Conservation (phyloP, 1,140 invertebrate species). For the Drosophila triauraria region DNA sequence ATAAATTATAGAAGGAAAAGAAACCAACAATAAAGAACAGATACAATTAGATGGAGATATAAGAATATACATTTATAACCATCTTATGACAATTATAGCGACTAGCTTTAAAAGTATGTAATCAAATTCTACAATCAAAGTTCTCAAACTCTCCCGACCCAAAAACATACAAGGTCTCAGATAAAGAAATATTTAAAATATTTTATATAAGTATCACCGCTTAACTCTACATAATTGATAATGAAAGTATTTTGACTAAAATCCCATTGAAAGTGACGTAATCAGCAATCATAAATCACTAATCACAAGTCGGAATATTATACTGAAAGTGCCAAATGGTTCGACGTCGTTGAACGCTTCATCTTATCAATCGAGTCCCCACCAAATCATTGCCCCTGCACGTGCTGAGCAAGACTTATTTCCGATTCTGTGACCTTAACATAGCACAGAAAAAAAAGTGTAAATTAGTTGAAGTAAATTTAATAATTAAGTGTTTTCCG, state of each 20-base stretch:
- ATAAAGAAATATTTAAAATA: too few relatives aligned
- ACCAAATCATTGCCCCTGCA: conserved; percentile 26
- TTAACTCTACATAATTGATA: too few relatives aligned
- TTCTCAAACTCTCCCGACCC: too few relatives aligned
- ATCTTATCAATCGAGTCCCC: conserved; percentile 26
- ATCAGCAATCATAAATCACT: conserved; percentile 14
- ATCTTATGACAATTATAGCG: too few relatives aligned
- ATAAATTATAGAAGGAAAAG: neutral
- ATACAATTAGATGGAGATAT: too few relatives aligned
- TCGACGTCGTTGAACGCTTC: conserved; percentile 20
- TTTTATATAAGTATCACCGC: neutral
- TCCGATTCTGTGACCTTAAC: conserved; percentile 25
- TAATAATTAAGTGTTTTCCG: neutral
- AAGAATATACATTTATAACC: too few relatives aligned
- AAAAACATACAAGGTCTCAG: too few relatives aligned
- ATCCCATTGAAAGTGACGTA: neutral
- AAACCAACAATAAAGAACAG: too few relatives aligned
- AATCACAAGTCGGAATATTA: conserved; percentile 1
- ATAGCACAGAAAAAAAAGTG: neutral
- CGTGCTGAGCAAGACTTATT: conserved; percentile 37
- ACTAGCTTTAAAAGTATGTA: too few relatives aligned
- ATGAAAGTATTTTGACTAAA: neutral
- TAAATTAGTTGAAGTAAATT: neutral
- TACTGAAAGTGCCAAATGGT: conserved; percentile 23
- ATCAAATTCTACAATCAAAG: neutral